Evolutionary conservation across 2,797 vertebrate genomes (phyloP).

Genomic region (Agapornis canus): DNA sequence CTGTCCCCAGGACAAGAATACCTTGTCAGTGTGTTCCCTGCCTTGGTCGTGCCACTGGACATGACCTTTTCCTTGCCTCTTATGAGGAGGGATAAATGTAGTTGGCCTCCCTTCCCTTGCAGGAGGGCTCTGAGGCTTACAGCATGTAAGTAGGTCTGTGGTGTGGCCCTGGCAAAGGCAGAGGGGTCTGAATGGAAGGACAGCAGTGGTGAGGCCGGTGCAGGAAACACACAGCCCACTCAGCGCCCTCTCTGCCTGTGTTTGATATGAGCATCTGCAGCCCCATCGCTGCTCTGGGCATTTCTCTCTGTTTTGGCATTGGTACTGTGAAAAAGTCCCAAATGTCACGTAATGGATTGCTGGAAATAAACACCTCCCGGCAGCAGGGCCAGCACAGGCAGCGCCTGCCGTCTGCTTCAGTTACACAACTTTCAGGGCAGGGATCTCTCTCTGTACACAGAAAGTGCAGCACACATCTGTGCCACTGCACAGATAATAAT

Average conservation of each 20-base stretch:
- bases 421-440: background rate
- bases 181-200: background rate
- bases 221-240: background rate
- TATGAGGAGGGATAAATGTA: background rate
- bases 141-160: background rate
- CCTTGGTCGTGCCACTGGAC: background rate
- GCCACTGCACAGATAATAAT: background rate
- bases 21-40: background rate
- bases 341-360: background rate
- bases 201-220: background rate
- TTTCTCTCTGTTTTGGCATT: background rate
- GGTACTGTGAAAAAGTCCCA: background rate
- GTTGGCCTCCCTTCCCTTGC: accelerated
- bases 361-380: background rate
- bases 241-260: accelerated
- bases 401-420: background rate
- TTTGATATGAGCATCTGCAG: background rate
- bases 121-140: background rate
- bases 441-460: background rate
- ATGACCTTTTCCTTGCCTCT: background rate
- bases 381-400: background rate
- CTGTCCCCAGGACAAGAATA: background rate
- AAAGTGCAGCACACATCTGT: background rate
- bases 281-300: background rate
- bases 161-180: background rate